Evolutionary conservation across 2,797 vertebrate genomes (phyloP).

Genomic region (Melanotaenia boesemani): DNA sequence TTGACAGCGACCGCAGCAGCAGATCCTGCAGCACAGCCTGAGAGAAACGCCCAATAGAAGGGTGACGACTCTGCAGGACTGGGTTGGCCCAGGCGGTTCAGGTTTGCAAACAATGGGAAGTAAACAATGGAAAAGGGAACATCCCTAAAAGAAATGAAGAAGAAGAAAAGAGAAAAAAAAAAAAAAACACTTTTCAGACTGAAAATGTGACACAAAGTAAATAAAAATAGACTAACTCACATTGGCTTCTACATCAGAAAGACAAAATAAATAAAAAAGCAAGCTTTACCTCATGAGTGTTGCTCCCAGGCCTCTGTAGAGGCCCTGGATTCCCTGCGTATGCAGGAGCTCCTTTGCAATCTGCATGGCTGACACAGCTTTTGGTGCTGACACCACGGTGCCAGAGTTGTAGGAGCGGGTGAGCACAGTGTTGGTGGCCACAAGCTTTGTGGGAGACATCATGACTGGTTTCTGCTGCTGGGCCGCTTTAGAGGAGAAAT

Average conservation of each 20-base stretch:
- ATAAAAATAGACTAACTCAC: neutral
- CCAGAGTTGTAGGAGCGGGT: slow-evolving; percentile 85
- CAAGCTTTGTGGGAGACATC: slow-evolving; percentile 78
- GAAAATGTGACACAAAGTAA: neutral
- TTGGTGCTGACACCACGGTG: slow-evolving; percentile 55
- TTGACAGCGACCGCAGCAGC: slow-evolving; percentile 86
- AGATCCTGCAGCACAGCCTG: slow-evolving; percentile 86
- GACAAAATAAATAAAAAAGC: neutral
- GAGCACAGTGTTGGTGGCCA: slow-evolving; percentile 77
- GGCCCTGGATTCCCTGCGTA: slow-evolving; percentile 84
- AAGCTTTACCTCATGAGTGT: slow-evolving; percentile 84
- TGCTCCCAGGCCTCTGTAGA: slow-evolving; percentile 88
- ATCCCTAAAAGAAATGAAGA: slow-evolving; percentile 74
- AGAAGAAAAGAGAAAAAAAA: slow-evolving; percentile 31
- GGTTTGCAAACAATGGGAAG: slow-evolving; percentile 88
- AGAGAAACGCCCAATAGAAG: slow-evolving; percentile 87
- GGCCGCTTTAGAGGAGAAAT: slow-evolving; percentile 67
- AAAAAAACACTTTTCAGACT: neutral
- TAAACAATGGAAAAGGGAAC: slow-evolving; percentile 88
- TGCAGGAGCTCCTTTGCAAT: slow-evolving; percentile 85
- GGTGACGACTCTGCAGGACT: slow-evolving; percentile 72
- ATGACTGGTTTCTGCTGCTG: slow-evolving; percentile 83
- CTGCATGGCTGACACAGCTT: slow-evolving; percentile 82
- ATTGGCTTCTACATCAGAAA: neutral
- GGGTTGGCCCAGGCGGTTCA: slow-evolving; percentile 83